Conservation (phyloP, 2,113 vertebrate species). For the Hepsetus odoe region DNA sequence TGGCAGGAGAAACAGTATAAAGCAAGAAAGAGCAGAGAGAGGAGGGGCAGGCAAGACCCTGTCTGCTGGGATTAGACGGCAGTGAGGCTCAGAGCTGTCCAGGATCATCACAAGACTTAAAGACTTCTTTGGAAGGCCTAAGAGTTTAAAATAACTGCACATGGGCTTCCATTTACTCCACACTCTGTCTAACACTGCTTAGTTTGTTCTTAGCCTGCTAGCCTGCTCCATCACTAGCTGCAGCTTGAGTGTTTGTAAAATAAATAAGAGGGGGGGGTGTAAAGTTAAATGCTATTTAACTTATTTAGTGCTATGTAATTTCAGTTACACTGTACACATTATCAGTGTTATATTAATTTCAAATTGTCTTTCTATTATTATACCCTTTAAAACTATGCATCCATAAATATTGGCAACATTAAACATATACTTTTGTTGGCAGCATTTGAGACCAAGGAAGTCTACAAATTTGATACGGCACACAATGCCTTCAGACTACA, state of each 20-base stretch:
- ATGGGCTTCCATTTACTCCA: background rate
- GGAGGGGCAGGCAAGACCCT: conserved; percentile 10
- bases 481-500: background rate
- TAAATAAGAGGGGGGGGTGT: no score
- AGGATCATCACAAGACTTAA: conserved; percentile 66
- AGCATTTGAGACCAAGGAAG: no score
- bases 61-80: conserved; percentile 61
- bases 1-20: background rate
- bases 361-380: no score
- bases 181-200: background rate
- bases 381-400: no score
- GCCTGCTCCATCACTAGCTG: background rate
- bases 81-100: conserved; percentile 53
- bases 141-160: conserved; percentile 12
- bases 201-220: background rate
- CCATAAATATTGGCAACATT: no score
- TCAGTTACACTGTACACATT: background rate
- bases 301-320: background rate
- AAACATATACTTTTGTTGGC: no score
- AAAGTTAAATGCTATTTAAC: no score
- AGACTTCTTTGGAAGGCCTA: conserved; percentile 59
- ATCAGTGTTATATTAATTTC: no score
- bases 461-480: no score
- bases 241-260: background rate
- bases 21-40: background rate